Percentiles rank a stretch among this genome's conserved stretches.
Conservation (phyloP, 2,888 invertebrate genomes). For the Dinocampus coccinellae region DNA sequence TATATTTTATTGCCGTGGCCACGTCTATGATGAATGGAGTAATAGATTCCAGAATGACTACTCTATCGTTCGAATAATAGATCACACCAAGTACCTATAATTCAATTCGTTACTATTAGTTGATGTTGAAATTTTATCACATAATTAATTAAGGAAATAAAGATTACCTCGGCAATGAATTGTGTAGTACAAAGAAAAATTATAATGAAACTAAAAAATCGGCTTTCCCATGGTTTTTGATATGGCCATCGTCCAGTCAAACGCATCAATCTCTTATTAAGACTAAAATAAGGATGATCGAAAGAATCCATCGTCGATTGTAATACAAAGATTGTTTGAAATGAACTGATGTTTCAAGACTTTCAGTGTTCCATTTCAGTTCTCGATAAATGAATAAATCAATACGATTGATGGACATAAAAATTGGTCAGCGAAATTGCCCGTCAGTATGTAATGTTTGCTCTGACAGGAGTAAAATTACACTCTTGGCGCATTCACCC, state of each 20-base stretch:
- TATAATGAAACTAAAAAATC: neutral
- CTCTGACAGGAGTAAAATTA: too few relatives aligned
- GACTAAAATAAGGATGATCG: too few relatives aligned
- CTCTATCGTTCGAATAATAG: constrained; percentile 6
- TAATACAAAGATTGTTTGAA: too few relatives aligned
- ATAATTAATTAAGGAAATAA: neutral
- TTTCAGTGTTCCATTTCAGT: too few relatives aligned
- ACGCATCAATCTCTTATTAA: neutral
- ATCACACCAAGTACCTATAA: constrained; percentile 11
- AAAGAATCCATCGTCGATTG: neutral
- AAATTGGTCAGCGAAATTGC: too few relatives aligned
- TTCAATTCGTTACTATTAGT: neutral
- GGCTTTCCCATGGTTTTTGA: constrained; percentile 22
- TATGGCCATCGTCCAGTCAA: constrained; percentile 41
- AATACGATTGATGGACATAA: neutral
- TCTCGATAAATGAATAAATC: neutral
- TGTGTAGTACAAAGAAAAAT: constrained; percentile 6
- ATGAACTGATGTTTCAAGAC: too few relatives aligned
- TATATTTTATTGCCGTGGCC: too few relatives aligned
- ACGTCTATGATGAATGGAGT: too few relatives aligned
- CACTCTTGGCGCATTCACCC: too few relatives aligned
- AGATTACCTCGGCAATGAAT: constrained; percentile 17
- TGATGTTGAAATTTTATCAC: neutral
- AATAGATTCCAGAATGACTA: too few relatives aligned
- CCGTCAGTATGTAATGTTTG: too few relatives aligned